phyloP scores from a whole-genome alignment of 2,797 vertebrate species.

The Austrolebias charrua region DNA sequence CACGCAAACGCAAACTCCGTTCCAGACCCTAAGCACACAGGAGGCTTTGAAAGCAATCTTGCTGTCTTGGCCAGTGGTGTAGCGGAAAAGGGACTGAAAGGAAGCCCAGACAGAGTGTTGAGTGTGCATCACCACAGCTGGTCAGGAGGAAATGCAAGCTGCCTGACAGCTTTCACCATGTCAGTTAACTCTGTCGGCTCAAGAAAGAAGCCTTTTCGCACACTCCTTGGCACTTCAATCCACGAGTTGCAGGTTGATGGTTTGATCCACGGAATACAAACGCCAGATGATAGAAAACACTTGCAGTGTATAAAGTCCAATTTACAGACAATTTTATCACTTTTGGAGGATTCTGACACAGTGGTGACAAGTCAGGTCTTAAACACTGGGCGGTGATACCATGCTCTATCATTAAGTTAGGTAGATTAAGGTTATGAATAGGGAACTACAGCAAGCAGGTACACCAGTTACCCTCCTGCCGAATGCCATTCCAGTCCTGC shows the following conservation, averaged over 20 bases:
- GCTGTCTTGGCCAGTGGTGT: constrained; percentile 29
- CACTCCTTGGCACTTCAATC: constrained; percentile 37
- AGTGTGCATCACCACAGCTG: constrained; percentile 45
- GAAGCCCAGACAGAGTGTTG: constrained; percentile 20
- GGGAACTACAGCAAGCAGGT: too few relatives aligned
- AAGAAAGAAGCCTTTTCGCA: constrained; percentile 20
- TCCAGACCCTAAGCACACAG: constrained; percentile 14
- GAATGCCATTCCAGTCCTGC: too few relatives aligned
- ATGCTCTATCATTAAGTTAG: not conserved
- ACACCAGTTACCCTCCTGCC: too few relatives aligned
- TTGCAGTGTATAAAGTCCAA: not conserved
- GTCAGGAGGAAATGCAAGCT: constrained; percentile 44
- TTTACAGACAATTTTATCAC: too few relatives aligned
- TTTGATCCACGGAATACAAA: not conserved
- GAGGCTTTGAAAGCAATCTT: constrained; percentile 18
- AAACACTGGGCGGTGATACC: not conserved
- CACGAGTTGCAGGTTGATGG: constrained; percentile 17
- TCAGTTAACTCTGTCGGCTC: constrained; percentile 40
- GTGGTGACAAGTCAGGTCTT: not conserved
- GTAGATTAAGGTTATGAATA: too few relatives aligned
- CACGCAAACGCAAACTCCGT: constrained; percentile 1
- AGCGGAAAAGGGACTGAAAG: constrained; percentile 30
- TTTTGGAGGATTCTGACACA: too few relatives aligned
- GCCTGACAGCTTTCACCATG: constrained; percentile 45
- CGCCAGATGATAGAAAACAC: not conserved